Percentiles rank a stretch among this genome's conserved stretches.
phyloP scores from a whole-genome alignment of 2,888 invertebrate genomes.

The Crematogaster levior region DNA sequence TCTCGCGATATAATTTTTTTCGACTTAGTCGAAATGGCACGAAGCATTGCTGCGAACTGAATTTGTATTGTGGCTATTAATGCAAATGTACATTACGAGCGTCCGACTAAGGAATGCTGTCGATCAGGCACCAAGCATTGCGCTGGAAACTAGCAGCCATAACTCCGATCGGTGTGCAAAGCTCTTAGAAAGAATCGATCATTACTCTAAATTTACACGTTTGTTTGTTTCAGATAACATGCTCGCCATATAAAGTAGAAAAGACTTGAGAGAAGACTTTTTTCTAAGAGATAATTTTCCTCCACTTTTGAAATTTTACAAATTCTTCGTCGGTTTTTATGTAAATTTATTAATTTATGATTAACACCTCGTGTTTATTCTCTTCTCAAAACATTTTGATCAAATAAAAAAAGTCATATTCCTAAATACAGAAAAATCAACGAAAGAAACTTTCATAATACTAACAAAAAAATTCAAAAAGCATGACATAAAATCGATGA shows the following conservation, averaged over 20 bases:
- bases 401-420: neutral
- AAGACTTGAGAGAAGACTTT: neutral
- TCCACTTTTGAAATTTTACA: neutral
- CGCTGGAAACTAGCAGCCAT: conserved; percentile 54
- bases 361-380: neutral
- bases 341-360: too few species aligned
- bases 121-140: conserved; percentile 75
- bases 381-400: neutral
- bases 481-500: neutral
- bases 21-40: neutral
- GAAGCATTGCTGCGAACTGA: conserved; percentile 21
- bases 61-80: conserved; percentile 69
- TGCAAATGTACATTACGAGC: conserved; percentile 73
- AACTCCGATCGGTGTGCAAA: neutral
- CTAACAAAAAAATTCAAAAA: neutral
- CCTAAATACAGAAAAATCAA: neutral
- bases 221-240: neutral
- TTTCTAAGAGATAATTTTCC: neutral
- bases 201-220: conserved; percentile 3
- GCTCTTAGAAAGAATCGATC: neutral
- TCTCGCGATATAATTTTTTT: neutral
- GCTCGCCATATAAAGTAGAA: neutral
- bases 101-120: conserved; percentile 72
- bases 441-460: neutral
- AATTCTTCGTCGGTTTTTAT: neutral